phyloP scores from a whole-genome alignment of 2,113 vertebrate species.

The Petrocephalus zakoni region DNA sequence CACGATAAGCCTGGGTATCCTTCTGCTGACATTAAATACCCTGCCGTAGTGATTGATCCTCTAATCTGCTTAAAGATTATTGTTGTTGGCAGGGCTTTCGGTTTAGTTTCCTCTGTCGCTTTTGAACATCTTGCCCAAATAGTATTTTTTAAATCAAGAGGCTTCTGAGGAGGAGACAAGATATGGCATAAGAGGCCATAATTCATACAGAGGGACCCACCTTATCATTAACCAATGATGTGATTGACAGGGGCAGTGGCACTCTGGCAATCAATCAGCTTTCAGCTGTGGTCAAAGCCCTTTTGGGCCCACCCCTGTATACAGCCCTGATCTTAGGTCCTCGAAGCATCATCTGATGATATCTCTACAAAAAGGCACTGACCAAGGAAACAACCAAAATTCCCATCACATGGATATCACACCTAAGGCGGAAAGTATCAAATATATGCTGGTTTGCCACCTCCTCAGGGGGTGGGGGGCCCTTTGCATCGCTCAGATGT shows the following conservation, averaged over 20 bases:
- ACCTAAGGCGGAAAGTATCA: no score
- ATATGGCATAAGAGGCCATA: neutral
- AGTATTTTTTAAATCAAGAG: neutral
- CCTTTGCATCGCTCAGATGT: no score
- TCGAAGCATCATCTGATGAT: neutral
- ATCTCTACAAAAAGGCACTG: neutral
- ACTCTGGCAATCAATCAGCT: neutral
- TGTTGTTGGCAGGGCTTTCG: neutral
- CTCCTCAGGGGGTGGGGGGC: neutral
- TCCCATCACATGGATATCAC: no score
- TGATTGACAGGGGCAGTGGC: neutral
- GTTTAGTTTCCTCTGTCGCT: neutral
- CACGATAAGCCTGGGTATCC: neutral
- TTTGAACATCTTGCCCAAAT: neutral
- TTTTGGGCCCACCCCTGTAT: neutral
- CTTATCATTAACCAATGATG: neutral
- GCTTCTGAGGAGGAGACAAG: neutral
- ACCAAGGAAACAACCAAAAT: neutral
- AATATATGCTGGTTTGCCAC: neutral
- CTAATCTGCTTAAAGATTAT: neutral
- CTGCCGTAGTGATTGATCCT: neutral
- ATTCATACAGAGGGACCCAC: neutral
- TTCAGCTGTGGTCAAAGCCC: neutral
- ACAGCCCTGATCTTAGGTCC: neutral
- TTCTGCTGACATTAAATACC: neutral